A percentile compares a stretch with the other conserved stretches of the same genome.
phyloP scores from a whole-genome alignment of 1,140 invertebrate genomes.

The Lucilia cuprina region DNA sequence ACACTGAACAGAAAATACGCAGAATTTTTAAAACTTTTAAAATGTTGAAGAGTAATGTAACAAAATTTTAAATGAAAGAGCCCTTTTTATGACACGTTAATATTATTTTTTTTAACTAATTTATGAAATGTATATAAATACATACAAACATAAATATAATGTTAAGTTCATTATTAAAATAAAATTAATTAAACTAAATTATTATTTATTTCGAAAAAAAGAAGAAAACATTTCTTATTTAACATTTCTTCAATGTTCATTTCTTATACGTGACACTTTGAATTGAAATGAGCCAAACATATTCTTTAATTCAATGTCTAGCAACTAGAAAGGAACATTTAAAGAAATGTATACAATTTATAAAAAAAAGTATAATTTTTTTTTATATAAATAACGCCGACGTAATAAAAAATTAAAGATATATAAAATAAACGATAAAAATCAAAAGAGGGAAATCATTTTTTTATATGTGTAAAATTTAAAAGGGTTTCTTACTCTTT shows the following conservation, averaged over 20 bases:
- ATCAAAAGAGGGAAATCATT: not conserved
- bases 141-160: not conserved
- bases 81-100: not conserved
- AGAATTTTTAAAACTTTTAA: no score
- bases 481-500: no score
- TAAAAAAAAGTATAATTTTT: no score
- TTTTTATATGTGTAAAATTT: no score
- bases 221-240: not conserved
- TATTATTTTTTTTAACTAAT: not conserved
- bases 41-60: no score
- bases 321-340: not conserved
- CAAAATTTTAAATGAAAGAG: not conserved
- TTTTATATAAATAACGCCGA: no score
- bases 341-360: not conserved
- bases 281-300: conserved; percentile 25
- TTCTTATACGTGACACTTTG: not conserved
- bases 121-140: not conserved
- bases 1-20: no score
- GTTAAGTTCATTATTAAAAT: not conserved
- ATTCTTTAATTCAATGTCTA: conserved; percentile 17
- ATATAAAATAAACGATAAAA: not conserved
- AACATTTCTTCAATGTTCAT: conserved; percentile 12
- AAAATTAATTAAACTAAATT: not conserved
- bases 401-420: no score
- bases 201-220: not conserved